phyloP scores from a whole-genome alignment of 2,888 invertebrate genomes.

The Meiosimyza decipiens region DNA sequence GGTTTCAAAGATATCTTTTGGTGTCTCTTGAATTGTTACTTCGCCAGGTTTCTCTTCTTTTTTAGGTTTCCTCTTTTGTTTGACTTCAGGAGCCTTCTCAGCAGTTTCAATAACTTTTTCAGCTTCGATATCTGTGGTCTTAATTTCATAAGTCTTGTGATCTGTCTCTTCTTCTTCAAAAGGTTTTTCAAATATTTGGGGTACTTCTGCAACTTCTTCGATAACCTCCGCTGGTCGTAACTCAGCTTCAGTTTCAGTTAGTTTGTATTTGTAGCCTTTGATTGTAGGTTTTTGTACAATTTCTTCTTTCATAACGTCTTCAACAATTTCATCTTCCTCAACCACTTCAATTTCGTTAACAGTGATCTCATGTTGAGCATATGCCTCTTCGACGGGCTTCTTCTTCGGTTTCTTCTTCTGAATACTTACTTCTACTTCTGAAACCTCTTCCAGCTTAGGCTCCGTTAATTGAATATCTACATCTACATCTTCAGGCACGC shows the following conservation, averaged over 20 bases:
- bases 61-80: constrained; percentile 49
- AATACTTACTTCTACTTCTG: constrained; percentile 43
- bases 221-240: constrained; percentile 49
- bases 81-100: constrained; percentile 46
- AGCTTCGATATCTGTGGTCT: constrained; percentile 55
- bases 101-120: constrained; percentile 44
- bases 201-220: constrained; percentile 48
- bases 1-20: constrained; percentile 37
- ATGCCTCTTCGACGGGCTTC: constrained; percentile 55
- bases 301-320: constrained; percentile 39
- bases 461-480: constrained; percentile 53
- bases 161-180: constrained; percentile 46
- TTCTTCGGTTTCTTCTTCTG: constrained; percentile 56
- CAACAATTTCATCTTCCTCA: constrained; percentile 41
- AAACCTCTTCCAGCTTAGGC: constrained; percentile 44
- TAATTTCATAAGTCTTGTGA: constrained; percentile 55
- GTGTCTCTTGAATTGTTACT: constrained; percentile 45
- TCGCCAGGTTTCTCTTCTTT: constrained; percentile 42
- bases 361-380: constrained; percentile 45
- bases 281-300: constrained; percentile 43
- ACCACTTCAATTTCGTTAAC: constrained; percentile 53
- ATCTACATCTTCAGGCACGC: constrained; percentile 61
- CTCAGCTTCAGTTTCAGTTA: constrained; percentile 56
- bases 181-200: constrained; percentile 43
- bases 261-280: constrained; percentile 52